Base-by-base conservation (phyloP, 2,888 invertebrate genomes). In the Agrilus biguttatus region DNA sequence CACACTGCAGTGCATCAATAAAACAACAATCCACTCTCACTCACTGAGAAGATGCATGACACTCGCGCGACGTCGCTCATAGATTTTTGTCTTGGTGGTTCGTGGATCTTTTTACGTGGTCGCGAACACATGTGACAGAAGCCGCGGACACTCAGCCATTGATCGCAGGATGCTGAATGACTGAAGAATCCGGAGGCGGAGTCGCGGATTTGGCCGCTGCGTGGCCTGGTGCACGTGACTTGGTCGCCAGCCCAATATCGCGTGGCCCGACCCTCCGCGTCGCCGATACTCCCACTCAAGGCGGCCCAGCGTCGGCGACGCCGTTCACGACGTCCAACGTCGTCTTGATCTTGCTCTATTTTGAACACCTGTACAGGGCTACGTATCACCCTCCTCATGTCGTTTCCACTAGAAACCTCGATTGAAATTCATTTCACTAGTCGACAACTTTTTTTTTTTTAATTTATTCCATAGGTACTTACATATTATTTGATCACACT, bases 81-180 rank as follows among this genome's bases (percentile, higher is more conserved):
- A 14, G 5, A 40, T 40, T 17, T 14, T 17, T 14, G 14, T 36
- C 14, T 14, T 17, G 36, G 36, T 36, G 14, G 36, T 10, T 28
- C 28, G 36, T 36, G 14, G 36, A 17, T 28, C 28, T 10, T 28
- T 28, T 28, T 28, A 28, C 28, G 28, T 28, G 28, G 21, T 46
- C 39, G 36, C 39, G 36, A 46, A 68, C 72, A 71, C 74, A 74
- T 74, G 74, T 72, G 72, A 62, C 68, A 67, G 60, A 69, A 65
- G 68, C 67, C 69, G 70, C 73, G 73, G 74, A 72, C 74, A 72
- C 73, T 72, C 74, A 75, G 75, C 75, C 75, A 75, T 75, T 75
- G 75, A 74, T 62, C 55, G 57, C 62, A 49, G 63, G 65, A 68
- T 67, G 67, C 54, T 58, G 58, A 58, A 60, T 59, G 60, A 61